Evolutionary conservation across 2,797 vertebrate genomes (phyloP).

Genomic region (Leptodon cayanensis): DNA sequence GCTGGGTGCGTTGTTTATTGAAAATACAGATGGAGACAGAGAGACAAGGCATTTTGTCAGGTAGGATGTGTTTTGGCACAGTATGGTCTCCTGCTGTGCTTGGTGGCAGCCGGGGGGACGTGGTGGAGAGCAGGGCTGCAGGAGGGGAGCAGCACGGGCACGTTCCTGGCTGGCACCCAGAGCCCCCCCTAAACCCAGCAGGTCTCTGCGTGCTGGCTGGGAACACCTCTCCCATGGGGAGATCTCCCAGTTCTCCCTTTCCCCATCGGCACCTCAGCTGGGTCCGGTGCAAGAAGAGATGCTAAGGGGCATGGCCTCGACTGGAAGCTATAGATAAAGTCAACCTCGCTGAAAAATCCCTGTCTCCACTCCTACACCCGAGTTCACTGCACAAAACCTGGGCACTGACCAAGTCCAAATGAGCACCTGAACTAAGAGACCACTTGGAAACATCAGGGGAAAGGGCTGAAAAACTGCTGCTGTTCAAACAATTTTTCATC

Average conservation of each 20-base stretch:
- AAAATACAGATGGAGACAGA: not conserved
- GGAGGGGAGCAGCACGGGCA: not conserved
- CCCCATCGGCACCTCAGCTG: not conserved
- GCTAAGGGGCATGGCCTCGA: not conserved
- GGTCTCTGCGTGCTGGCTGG: not conserved
- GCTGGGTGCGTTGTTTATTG: not conserved
- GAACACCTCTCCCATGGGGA: rapidly evolving
- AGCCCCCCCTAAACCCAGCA: not conserved
- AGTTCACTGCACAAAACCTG: not conserved
- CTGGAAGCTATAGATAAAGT: not conserved
- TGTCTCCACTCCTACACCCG: rapidly evolving
- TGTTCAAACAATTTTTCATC: rapidly evolving
- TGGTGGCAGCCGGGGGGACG: rapidly evolving
- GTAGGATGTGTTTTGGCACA: not conserved
- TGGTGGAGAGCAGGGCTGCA: not conserved
- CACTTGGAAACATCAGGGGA: rapidly evolving
- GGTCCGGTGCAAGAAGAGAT: not conserved
- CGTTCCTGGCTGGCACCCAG: not conserved
- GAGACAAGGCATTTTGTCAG: not conserved
- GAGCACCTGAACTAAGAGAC: not conserved
- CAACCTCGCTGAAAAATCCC: not conserved
- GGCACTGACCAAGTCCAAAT: no score
- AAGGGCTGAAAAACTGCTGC: not conserved
- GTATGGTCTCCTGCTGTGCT: no score
- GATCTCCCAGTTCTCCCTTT: not conserved